A percentile compares a stretch with the other conserved stretches of the same genome.
These are phyloP conservation scores for Philhelius pedissequus DNA, from an alignment of 2,888 invertebrate genomes.

Conservation along the genomic window DNA sequence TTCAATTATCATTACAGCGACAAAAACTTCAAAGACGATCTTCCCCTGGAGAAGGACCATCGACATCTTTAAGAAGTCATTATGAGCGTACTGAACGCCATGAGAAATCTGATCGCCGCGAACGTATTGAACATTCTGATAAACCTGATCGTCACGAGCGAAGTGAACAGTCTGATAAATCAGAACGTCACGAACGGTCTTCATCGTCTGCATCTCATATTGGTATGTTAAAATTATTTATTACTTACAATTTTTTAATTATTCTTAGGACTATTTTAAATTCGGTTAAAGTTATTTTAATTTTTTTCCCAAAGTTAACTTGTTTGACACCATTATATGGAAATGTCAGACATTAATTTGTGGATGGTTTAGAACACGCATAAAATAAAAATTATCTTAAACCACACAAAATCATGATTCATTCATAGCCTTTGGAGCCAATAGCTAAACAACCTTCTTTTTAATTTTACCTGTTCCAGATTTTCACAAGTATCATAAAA, in stretches of 20 bases:
- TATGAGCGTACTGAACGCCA: neutral
- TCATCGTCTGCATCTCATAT: conserved; percentile 12
- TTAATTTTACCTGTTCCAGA: too few relatives aligned
- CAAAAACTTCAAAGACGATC: conserved; percentile 31
- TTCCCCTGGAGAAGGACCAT: conserved; percentile 32
- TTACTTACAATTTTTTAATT: neutral
- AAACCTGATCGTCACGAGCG: neutral
- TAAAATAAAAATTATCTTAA: too few relatives aligned
- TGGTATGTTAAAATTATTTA: neutral
- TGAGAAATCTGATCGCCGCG: neutral
- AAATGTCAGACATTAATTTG: too few relatives aligned
- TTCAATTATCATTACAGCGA: conserved; percentile 27
- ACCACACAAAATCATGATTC: too few relatives aligned
- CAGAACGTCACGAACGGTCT: neutral
- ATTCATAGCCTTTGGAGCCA: too few relatives aligned
- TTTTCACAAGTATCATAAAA: too few relatives aligned
- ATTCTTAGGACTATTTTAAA: too few relatives aligned
- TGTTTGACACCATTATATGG: too few relatives aligned
- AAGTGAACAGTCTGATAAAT: neutral
- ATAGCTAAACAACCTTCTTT: too few relatives aligned
- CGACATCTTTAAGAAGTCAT: conserved; percentile 18
- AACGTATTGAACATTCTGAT: neutral
- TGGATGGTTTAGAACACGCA: too few relatives aligned
- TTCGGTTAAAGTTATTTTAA: too few relatives aligned
- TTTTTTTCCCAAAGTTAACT: too few relatives aligned